Evolutionary conservation across 2,797 vertebrate species (phyloP).

Genomic region (Sorex maritimensis): DNA sequence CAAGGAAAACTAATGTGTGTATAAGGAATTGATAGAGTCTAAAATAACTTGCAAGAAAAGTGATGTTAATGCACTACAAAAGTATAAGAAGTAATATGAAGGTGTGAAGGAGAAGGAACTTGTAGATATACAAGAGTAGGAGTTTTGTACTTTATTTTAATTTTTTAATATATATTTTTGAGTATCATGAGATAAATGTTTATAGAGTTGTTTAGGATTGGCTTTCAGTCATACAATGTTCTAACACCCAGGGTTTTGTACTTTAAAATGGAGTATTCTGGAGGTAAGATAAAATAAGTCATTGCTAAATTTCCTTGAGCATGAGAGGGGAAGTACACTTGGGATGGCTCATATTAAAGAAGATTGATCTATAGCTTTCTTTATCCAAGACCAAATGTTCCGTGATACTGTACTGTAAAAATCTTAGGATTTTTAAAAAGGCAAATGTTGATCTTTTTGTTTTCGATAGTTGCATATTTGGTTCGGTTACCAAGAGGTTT

Average conservation of each 20-base stretch:
- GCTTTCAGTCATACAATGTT: not conserved
- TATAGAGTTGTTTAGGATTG: not conserved
- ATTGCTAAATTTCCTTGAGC: not conserved
- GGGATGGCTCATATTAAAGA: not conserved
- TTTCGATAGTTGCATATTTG: constrained; percentile 77
- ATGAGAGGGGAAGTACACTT: not conserved
- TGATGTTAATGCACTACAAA: not conserved
- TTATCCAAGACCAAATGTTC: not conserved
- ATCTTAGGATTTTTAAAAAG: constrained; percentile 12
- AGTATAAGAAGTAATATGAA: not conserved
- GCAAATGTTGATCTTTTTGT: constrained; percentile 49
- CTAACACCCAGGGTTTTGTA: not conserved
- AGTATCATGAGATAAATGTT: too few species aligned
- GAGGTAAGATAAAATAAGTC: not conserved
- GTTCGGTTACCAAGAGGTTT: constrained; percentile 77
- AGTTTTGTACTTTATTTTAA: too few species aligned
- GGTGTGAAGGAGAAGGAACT: not conserved
- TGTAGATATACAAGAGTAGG: not conserved
- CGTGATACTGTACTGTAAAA: not conserved
- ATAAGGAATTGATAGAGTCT: not conserved
- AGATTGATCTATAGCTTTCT: not conserved
- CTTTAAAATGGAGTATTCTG: not conserved
- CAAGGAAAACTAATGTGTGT: not conserved
- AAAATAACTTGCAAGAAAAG: not conserved
- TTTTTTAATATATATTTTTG: too few species aligned